Base-by-base conservation (phyloP, 2,113 vertebrate species). In the Sitta europaea region DNA sequence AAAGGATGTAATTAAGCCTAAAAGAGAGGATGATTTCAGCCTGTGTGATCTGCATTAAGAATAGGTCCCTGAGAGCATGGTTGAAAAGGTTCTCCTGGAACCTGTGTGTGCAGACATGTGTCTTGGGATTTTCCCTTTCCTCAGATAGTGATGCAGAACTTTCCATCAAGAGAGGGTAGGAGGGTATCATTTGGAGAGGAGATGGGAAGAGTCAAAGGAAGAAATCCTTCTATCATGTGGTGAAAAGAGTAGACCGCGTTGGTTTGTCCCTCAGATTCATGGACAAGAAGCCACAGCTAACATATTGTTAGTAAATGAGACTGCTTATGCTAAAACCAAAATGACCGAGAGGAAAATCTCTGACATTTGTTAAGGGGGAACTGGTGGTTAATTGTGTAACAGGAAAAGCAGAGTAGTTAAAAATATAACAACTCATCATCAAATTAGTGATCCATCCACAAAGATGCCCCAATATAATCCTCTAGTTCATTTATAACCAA, bases 21-120 rank as follows among this genome's bases (percentile, higher is more conserved):
- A 85, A 84, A 78, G 68, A 84, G 83, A 62, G 86, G 42, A 42
- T 92, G 92, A 93, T 94, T 96, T 96, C 45, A 86, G 82, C 20
- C 16, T 88, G 58, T 83, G 86, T 94, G 89, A 92, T 79, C 87
- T 94, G 91, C 91, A 95, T 96, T 72, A 85, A 85, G 66, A 92
- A 45, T 50, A 88, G 82, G 22, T 53, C 33, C 33, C 54, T 47
- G 28, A 95, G 55, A 94, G 77, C 58, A 47, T 42, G 70, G 76
- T 75, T 87, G 76, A 79, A 61, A 85, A 85, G 57, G 33, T 71
- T 31, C 28, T 95, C 90, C 42, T 83, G 58, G 51, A 57, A 53
- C 24, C 51, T 63, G 14, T 2, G 2, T 11, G 11, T 6, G 4
- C 10, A 4, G 8, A 33, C 17, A 11, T 0, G 1, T 24, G 20